Evolutionary conservation across 2,888 invertebrate species (phyloP).

Genomic region (Leptopilina syphax): DNA sequence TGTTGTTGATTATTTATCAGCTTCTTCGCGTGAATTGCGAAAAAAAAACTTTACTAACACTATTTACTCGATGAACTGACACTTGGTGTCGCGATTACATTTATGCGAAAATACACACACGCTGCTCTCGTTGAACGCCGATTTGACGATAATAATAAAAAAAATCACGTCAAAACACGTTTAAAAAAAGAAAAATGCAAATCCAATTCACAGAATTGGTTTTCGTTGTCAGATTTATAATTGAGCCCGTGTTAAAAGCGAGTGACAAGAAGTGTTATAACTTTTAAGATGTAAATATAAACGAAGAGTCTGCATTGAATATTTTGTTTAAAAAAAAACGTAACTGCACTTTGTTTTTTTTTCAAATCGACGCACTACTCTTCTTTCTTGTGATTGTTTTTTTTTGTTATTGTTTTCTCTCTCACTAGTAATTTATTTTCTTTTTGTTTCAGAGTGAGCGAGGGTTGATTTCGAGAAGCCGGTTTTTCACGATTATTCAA

Average conservation of each 20-base stretch:
- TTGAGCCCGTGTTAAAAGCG: slow-evolving; percentile 19
- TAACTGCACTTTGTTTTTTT: slow-evolving; percentile 28
- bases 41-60: slow-evolving; percentile 10
- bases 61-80: slow-evolving; percentile 3
- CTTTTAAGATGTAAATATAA: slow-evolving; percentile 10
- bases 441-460: slow-evolving; percentile 45
- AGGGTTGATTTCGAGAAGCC: slow-evolving; percentile 44
- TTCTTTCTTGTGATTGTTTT: slow-evolving; percentile 20
- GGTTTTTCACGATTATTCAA: slow-evolving; percentile 35
- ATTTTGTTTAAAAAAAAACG: neutral
- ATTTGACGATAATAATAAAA: neutral
- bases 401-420: slow-evolving; percentile 40
- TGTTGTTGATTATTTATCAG: slow-evolving; percentile 2
- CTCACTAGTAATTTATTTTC: slow-evolving; percentile 39
- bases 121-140: slow-evolving; percentile 25
- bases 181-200: slow-evolving; percentile 24
- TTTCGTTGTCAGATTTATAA: slow-evolving; percentile 1
- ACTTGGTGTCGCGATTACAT: slow-evolving; percentile 28
- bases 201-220: slow-evolving; percentile 27
- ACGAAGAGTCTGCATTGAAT: slow-evolving; percentile 32
- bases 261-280: neutral
- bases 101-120: slow-evolving; percentile 35
- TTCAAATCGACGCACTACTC: slow-evolving; percentile 32
- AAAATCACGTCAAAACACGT: slow-evolving; percentile 26
- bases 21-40: neutral